These are phyloP conservation scores for Myotis planiceps DNA, from an alignment of 2,797 vertebrate genomes.

Conservation along the genomic window DNA sequence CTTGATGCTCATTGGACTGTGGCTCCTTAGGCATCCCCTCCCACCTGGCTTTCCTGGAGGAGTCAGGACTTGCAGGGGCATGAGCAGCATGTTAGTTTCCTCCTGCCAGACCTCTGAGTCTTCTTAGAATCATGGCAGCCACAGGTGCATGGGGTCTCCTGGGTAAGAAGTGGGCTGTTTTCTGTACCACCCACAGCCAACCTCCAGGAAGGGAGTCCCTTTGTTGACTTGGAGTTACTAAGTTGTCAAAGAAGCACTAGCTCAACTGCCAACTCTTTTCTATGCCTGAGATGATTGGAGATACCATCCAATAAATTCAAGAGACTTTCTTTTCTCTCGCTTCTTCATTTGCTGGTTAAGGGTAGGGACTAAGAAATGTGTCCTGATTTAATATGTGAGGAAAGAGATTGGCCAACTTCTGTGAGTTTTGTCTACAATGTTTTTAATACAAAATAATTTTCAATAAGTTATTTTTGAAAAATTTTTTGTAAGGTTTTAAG, in stretches of 20 bases:
- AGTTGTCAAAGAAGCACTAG: neutral
- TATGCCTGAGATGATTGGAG: neutral
- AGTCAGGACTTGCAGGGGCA: neutral
- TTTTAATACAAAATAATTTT: conserved; percentile 1
- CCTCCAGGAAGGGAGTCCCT: neutral
- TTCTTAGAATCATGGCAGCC: neutral
- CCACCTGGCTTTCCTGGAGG: neutral
- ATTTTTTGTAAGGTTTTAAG: neutral
- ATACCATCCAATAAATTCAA: neutral
- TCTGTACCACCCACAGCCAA: neutral
- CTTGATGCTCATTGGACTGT: neutral
- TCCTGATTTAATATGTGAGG: neutral
- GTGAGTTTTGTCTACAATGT: neutral
- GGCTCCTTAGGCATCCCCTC: too few species aligned
- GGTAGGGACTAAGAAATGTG: neutral
- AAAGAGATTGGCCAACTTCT: neutral
- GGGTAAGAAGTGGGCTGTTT: fast-evolving
- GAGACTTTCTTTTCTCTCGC: neutral
- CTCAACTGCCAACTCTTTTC: neutral
- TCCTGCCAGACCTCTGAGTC: neutral
- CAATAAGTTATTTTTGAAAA: neutral
- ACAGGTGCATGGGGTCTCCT: neutral
- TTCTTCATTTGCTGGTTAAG: neutral
- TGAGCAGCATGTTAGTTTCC: neutral
- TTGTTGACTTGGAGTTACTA: neutral